Evolutionary conservation across 2,888 invertebrate species (phyloP).

Genomic region (Euproctis similis): DNA sequence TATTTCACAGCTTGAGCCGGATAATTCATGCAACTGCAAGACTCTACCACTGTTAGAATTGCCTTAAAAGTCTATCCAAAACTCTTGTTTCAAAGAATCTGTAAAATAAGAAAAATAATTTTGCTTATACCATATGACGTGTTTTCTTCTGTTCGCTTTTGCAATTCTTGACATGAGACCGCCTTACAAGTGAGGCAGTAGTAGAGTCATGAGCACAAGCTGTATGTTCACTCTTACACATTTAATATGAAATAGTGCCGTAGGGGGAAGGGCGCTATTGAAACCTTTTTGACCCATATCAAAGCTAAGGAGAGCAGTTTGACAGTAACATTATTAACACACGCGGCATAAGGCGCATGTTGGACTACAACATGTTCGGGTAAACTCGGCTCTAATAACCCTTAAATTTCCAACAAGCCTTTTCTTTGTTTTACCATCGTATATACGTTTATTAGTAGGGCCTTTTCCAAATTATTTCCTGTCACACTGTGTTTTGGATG

Average conservation of each 20-base stretch:
- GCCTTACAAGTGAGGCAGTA: too few species aligned
- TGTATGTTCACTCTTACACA: conserved; percentile 34
- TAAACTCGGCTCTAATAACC: conserved; percentile 41
- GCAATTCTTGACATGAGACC: too few species aligned
- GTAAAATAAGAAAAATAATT: too few species aligned
- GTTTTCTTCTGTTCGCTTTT: too few species aligned
- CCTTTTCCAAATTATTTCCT: conserved; percentile 12
- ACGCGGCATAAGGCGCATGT: conserved; percentile 40
- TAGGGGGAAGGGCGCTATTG: conserved; percentile 36
- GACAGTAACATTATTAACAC: conserved; percentile 65
- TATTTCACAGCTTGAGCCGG: too few species aligned
- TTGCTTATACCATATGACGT: too few species aligned
- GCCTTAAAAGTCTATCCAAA: too few species aligned
- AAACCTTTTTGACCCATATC: conserved; percentile 58
- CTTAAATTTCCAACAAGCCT: conserved; percentile 38
- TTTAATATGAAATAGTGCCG: conserved; percentile 43
- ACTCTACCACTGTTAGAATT: too few species aligned
- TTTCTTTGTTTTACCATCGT: conserved; percentile 29
- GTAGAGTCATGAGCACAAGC: too few species aligned
- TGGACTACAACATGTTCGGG: conserved; percentile 29
- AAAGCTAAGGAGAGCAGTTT: conserved; percentile 47
- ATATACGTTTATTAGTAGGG: conserved; percentile 13
- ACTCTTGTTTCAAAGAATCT: too few species aligned
- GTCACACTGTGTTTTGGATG: conserved; percentile 15
- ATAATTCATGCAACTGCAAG: too few species aligned